Conservation (phyloP, 1,140 invertebrate genomes). For the Thalassaphorura encarpata region DNA sequence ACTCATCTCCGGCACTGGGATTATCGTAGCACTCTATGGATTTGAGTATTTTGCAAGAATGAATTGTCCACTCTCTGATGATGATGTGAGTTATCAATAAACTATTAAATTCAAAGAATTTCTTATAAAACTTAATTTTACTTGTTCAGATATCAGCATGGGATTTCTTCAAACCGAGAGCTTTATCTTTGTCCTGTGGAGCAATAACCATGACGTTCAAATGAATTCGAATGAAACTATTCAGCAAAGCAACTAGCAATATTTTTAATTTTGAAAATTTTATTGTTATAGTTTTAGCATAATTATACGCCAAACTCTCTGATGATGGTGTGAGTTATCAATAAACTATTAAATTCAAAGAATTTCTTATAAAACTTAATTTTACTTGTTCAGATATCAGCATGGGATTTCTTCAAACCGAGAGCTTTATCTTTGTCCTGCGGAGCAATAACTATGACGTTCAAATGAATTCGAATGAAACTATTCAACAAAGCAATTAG, state of each 20-base stretch:
- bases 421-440: constrained; percentile 54
- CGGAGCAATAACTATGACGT: constrained; percentile 19
- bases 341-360: no score
- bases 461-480: neutral
- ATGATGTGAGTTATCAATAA: no score
- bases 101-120: no score
- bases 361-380: constrained; percentile 1
- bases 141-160: neutral
- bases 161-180: constrained; percentile 47
- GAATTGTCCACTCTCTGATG: constrained; percentile 52
- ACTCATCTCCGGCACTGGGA: constrained; percentile 63
- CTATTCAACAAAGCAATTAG: neutral
- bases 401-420: constrained; percentile 42
- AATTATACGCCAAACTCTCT: constrained; percentile 56
- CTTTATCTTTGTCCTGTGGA: constrained; percentile 49
- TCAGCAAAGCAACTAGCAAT: neutral
- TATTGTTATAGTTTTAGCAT: constrained; percentile 51
- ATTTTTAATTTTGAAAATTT: neutral
- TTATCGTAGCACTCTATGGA: constrained; percentile 63
- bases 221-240: neutral
- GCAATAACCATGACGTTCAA: constrained; percentile 12
- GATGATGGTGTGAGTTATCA: no score
- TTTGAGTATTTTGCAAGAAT: constrained; percentile 74
- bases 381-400: neutral
- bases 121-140: neutral